Evolutionary conservation across 2,797 vertebrate species (phyloP), one percentile per base, ranked within the genome.

Genomic region (Melanotaenia trifasciata): DNA sequence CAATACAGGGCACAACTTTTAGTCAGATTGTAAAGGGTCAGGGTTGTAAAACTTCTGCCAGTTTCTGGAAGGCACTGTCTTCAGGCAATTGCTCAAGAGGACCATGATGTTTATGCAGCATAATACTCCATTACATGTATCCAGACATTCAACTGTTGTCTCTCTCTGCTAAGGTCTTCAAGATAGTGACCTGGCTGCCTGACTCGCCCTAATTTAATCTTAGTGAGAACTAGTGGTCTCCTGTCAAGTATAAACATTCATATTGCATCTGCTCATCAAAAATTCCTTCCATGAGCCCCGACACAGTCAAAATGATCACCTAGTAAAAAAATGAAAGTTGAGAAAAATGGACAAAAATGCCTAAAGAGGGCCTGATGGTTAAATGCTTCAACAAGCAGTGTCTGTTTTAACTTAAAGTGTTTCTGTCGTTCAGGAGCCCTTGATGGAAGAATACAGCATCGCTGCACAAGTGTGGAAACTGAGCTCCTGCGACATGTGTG

Each of bases 361-460:
- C 38, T 40, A 40, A 40, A 16, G 13, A 40, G 38, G 38, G 10
- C 38, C 14, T 40, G 14, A 16, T 13, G 14, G 13, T 38, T 38
- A 38, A 38, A 13, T 47, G 45, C 47, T 22, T 3, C 47, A 22
- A 50, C 8, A n/a, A 1, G 20, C 20, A 18, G 14, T n/a, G 7
- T 47, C 18, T 47, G 20, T 12, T 38, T 50, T 33, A 24, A 57
- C 3, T 20, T 28, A 13, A 26, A 50, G 8, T 54, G 0, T 54
- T n/a, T 16, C 20, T 51, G 61, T 24, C 64, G 32, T 83, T 26
- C 45, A 95, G 95, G 98, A 99, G 87, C 97, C 98, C 0, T 79
- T 99, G 89, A 99, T 99, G 98, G 98, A 99, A 79, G 98, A 99
- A 67, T 99, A 99, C 90, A 99, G 97, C 93, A 99, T 99, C 1